Conservation (phyloP, 2,113 vertebrate genomes). For the Lophochroa leadbeateri region DNA sequence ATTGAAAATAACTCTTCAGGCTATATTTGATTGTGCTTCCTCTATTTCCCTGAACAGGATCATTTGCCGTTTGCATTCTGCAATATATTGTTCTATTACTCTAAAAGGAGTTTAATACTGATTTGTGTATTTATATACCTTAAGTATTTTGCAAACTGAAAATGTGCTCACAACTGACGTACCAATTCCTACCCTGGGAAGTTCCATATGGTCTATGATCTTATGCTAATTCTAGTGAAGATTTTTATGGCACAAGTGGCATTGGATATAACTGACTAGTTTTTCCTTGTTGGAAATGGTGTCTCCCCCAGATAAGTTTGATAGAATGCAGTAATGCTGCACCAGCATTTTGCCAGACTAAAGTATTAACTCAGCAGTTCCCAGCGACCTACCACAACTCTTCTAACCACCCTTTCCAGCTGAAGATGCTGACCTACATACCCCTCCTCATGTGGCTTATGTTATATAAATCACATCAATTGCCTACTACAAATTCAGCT, state of each 20-base stretch:
- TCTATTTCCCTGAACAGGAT: background rate
- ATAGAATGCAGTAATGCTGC: background rate
- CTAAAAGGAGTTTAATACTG: background rate
- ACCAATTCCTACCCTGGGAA: constrained; percentile 9
- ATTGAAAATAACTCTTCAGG: background rate
- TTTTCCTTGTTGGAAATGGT: background rate
- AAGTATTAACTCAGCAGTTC: constrained; percentile 19
- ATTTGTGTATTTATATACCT: constrained; percentile 5
- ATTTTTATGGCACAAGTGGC: background rate
- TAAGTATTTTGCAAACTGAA: background rate
- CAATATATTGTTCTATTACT: background rate
- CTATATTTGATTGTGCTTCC: background rate
- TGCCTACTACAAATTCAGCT: constrained; percentile 58
- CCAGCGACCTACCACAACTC: background rate
- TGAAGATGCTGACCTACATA: constrained; percentile 56
- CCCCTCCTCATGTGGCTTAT: constrained; percentile 29
- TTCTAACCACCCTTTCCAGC: background rate
- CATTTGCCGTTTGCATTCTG: constrained; percentile 7
- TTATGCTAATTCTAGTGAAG: background rate
- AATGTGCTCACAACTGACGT: background rate
- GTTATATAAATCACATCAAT: constrained; percentile 67
- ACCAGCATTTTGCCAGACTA: background rate
- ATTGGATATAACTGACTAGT: background rate
- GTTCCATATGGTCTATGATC: background rate
- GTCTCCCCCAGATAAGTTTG: background rate